A percentile compares a stretch with the other conserved stretches of the same genome.
Conservation (phyloP, 2,888 invertebrate genomes). For the Trimorus sp. region DNA sequence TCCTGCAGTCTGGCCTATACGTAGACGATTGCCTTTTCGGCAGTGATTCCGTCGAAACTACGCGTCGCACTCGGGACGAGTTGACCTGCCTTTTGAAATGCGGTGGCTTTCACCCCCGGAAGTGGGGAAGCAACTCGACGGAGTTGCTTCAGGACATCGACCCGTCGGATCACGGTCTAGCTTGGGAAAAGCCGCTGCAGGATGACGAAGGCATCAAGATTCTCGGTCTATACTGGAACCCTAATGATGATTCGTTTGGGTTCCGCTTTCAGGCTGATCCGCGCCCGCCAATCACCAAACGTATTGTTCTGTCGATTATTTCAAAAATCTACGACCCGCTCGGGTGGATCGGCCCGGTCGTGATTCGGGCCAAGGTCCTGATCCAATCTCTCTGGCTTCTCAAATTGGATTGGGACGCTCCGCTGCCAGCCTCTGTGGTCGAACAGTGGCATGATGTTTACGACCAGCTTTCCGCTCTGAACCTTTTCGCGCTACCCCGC, state of each 20-base stretch:
- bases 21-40: slow-evolving; percentile 39
- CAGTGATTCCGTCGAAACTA: slow-evolving; percentile 5
- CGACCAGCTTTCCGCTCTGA: neutral
- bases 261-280: neutral
- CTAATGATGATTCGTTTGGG: neutral
- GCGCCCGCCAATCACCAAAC: neutral
- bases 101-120: slow-evolving; percentile 35
- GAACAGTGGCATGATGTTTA: neutral
- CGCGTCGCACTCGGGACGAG: slow-evolving; percentile 23
- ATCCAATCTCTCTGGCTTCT: slow-evolving; percentile 6
- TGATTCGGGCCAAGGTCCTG: slow-evolving; percentile 14
- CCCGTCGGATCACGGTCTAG: slow-evolving; percentile 3
- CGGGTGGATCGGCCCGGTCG: slow-evolving; percentile 7
- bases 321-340: neutral
- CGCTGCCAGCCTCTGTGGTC: neutral
- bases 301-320: slow-evolving; percentile 7
- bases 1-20: slow-evolving; percentile 6
- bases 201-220: slow-evolving; percentile 6
- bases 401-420: slow-evolving; percentile 7
- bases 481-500: slow-evolving; percentile 6
- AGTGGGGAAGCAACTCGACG: neutral
- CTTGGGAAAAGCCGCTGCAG: neutral
- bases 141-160: neutral
- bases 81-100: slow-evolving; percentile 15
- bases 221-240: slow-evolving; percentile 8